Evolutionary conservation across 2,113 vertebrate species (phyloP).

Genomic region (Columba livia): DNA sequence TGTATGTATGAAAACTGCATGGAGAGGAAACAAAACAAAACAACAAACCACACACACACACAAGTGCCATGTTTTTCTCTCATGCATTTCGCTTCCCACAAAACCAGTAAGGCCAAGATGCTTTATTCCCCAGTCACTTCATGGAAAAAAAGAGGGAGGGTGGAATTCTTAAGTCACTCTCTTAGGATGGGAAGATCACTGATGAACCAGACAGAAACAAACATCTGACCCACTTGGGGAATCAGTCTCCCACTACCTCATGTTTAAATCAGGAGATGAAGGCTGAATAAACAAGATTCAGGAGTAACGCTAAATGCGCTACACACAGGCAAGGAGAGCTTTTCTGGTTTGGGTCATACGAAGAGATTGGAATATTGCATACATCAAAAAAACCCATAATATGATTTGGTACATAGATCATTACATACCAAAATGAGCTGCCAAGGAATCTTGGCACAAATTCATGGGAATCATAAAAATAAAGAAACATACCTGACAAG

Average conservation of each 20-base stretch:
- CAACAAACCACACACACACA: neutral
- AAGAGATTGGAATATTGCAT: neutral
- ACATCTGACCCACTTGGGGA: neutral
- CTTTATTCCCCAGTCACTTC: neutral
- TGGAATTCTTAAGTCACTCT: neutral
- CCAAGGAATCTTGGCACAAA: slow-evolving; percentile 28
- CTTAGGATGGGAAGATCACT: neutral
- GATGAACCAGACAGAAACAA: neutral
- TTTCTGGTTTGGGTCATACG: neutral
- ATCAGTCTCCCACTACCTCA: neutral
- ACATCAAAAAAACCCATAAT: neutral
- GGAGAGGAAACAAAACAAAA: neutral
- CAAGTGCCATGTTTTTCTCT: neutral
- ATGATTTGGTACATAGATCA: neutral
- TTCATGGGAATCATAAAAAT: slow-evolving; percentile 13
- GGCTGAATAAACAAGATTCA: neutral
- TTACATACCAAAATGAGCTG: neutral
- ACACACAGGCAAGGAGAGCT: neutral
- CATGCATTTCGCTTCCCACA: neutral
- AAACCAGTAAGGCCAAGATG: neutral
- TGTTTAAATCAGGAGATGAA: neutral
- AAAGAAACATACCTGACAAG: slow-evolving; percentile 39
- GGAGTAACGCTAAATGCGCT: neutral
- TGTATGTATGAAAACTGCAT: neutral
- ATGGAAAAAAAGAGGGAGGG: no score